phyloP scores from a whole-genome alignment of 2,888 invertebrate genomes.

The Melitaea athalia region DNA sequence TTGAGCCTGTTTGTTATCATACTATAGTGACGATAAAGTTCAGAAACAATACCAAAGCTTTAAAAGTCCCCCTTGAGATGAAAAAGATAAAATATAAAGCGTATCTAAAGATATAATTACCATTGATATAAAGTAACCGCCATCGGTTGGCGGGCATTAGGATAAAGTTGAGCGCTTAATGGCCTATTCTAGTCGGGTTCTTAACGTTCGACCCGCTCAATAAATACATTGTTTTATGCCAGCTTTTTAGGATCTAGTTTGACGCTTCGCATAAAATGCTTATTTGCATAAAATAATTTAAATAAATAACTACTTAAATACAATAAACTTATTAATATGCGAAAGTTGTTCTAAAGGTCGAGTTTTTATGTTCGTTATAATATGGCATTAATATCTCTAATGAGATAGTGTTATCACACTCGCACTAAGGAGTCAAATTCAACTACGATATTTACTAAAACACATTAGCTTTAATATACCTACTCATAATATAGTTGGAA shows the following conservation, averaged over 20 bases:
- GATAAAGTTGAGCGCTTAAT: slow-evolving; percentile 58
- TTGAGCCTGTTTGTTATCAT: neutral
- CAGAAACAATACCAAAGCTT: neutral
- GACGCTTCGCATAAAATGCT: neutral
- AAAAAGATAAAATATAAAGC: slow-evolving; percentile 33
- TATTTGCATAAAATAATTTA: neutral
- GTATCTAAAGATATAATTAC: slow-evolving; percentile 41
- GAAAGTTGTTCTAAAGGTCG: too few relatives aligned
- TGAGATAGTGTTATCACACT: too few relatives aligned
- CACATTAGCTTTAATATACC: too few relatives aligned
- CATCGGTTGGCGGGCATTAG: slow-evolving; percentile 46
- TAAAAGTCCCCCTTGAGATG: slow-evolving; percentile 18
- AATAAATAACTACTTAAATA: neutral
- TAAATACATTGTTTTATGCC: slow-evolving; percentile 53
- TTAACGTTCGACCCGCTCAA: slow-evolving; percentile 47
- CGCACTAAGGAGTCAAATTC: too few relatives aligned
- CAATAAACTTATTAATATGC: too few relatives aligned
- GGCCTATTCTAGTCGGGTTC: slow-evolving; percentile 48
- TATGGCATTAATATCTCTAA: too few relatives aligned
- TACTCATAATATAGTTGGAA: too few relatives aligned
- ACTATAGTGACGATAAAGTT: neutral
- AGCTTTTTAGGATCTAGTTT: slow-evolving; percentile 13
- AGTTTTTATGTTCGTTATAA: too few relatives aligned
- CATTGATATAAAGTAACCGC: slow-evolving; percentile 47
- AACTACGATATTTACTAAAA: too few relatives aligned